These are phyloP conservation scores for Alethe diademata DNA, from an alignment of 2,113 vertebrate genomes.

Conservation along the genomic window DNA sequence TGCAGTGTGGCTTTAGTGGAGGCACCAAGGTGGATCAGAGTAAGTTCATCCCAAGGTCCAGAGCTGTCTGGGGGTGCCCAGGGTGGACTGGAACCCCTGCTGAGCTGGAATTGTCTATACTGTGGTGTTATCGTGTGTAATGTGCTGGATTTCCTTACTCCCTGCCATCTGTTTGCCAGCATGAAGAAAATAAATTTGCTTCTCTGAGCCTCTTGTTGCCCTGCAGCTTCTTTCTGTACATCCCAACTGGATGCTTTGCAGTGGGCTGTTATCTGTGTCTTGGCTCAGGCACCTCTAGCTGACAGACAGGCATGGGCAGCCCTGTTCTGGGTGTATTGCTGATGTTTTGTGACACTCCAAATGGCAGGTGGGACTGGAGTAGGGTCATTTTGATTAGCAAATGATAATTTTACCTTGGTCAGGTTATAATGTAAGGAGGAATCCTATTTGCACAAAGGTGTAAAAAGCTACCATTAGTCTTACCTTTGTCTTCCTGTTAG, in stretches of 20 bases:
- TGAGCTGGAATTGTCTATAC: not conserved
- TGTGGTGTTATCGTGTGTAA: accelerated
- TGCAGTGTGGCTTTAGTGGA: not conserved
- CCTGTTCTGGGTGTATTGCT: not conserved
- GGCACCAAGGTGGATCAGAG: not conserved
- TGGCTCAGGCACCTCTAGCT: not conserved
- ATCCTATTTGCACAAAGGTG: not conserved
- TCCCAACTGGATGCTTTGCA: not conserved
- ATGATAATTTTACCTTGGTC: not conserved
- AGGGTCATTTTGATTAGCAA: not conserved
- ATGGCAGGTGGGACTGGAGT: not conserved
- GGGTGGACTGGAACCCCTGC: not conserved
- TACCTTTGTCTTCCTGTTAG: not conserved
- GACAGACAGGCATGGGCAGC: accelerated
- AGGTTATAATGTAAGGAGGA: not conserved
- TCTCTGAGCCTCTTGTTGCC: not conserved
- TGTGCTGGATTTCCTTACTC: not conserved
- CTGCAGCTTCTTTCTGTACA: not conserved
- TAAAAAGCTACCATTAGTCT: not conserved
- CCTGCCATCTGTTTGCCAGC: not conserved
- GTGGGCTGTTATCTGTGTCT: not conserved
- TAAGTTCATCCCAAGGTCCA: not conserved
- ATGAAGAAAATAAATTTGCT: not conserved
- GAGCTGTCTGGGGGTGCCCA: accelerated
- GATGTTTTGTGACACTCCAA: not conserved